Percentiles rank a stretch among this genome's conserved stretches.
phyloP scores from a whole-genome alignment of 2,888 invertebrate species.

The Apodemia zela region DNA sequence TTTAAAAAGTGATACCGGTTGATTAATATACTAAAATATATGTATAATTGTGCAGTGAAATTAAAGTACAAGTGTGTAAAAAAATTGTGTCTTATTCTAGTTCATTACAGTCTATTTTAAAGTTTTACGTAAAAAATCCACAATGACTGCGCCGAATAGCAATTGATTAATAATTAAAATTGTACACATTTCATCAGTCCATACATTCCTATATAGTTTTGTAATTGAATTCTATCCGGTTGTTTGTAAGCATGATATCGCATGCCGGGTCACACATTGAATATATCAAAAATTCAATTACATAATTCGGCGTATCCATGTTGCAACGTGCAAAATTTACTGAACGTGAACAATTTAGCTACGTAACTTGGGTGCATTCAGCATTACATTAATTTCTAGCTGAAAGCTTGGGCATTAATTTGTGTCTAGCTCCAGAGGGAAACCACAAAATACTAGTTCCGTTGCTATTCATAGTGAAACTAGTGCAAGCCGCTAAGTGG shows the following conservation, averaged over 20 bases:
- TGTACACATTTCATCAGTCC: constrained; percentile 11
- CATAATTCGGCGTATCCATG: constrained; percentile 48
- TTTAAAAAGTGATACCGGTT: too few relatives aligned
- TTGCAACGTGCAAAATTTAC: constrained; percentile 55
- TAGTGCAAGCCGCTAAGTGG: constrained; percentile 74
- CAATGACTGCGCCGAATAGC: not conserved
- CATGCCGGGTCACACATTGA: constrained; percentile 30
- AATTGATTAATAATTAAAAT: constrained; percentile 14
- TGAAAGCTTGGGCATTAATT: constrained; percentile 76
- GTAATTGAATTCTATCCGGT: constrained; percentile 23
- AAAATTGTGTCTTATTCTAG: too few relatives aligned
- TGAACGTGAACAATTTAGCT: constrained; percentile 71
- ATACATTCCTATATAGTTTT: constrained; percentile 12
- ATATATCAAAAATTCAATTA: constrained; percentile 65
- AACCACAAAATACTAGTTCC: constrained; percentile 78
- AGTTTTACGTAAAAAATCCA: too few relatives aligned
- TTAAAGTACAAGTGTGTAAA: too few relatives aligned
- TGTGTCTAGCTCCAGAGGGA: constrained; percentile 70
- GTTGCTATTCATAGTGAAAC: constrained; percentile 78
- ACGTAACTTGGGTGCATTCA: constrained; percentile 64
- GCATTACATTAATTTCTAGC: constrained; percentile 76
- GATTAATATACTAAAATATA: too few relatives aligned
- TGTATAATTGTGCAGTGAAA: too few relatives aligned
- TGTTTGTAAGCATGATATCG: constrained; percentile 27
- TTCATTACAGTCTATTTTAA: too few relatives aligned